Conservation (phyloP, 2,888 invertebrate genomes). For the Amphiduros pacificus region DNA sequence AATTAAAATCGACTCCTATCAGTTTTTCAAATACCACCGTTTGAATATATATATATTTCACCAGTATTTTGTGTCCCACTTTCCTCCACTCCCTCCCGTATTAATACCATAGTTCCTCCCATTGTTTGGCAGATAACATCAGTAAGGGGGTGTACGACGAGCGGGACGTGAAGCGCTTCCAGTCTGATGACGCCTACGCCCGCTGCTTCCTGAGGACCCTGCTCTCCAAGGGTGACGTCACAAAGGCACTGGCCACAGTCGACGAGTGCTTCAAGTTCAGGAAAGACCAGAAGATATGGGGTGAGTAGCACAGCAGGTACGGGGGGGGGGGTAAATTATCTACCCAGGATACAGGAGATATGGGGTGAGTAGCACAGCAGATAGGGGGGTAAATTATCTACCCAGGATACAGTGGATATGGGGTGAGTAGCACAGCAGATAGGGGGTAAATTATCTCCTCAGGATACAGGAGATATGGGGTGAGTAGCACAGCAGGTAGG, state of each 20-base stretch:
- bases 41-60: neutral
- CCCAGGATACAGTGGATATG: no score
- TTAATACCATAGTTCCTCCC: no score
- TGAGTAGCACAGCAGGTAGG: no score
- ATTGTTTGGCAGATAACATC: constrained; percentile 41
- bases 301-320: constrained; percentile 32
- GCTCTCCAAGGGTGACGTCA: constrained; percentile 39
- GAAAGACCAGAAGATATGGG: constrained; percentile 69
- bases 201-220: constrained; percentile 67
- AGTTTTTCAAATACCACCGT: neutral
- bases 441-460: no score
- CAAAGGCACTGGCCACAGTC: constrained; percentile 74
- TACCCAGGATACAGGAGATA: no score
- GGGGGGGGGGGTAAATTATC: no score
- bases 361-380: no score
- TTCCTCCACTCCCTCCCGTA: no score
- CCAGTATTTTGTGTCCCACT: neutral
- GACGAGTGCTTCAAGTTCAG: constrained; percentile 83
- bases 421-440: no score
- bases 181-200: constrained; percentile 47
- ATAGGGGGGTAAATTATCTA: no score
- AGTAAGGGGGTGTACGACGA: constrained; percentile 49
- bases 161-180: constrained; percentile 48
- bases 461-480: no score
- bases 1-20: no score